phyloP scores from a whole-genome alignment of 2,113 vertebrate species.

The Saiga tatarica region DNA sequence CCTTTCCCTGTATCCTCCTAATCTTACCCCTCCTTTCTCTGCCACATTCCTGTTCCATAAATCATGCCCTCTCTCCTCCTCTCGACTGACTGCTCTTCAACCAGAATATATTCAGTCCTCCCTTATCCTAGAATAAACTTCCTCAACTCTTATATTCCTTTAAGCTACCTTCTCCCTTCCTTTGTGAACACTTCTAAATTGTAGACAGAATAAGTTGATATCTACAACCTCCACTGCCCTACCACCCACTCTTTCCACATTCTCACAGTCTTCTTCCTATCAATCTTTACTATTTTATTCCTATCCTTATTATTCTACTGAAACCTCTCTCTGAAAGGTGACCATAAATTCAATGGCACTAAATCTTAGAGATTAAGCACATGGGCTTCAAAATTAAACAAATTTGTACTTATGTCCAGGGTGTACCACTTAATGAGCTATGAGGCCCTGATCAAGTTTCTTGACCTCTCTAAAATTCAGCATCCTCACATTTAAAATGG shows the following conservation, averaged over 20 bases:
- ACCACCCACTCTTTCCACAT: slow-evolving; percentile 27
- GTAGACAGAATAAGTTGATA: slow-evolving; percentile 38
- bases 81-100: not conserved
- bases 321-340: slow-evolving; percentile 30
- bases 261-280: slow-evolving; percentile 27
- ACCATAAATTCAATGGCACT: slow-evolving; percentile 42
- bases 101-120: not conserved
- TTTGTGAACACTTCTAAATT: not conserved
- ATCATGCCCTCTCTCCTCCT: not conserved
- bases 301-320: not conserved
- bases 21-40: not conserved
- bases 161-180: not conserved
- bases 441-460: slow-evolving; percentile 9
- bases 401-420: not conserved
- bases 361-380: slow-evolving; percentile 35
- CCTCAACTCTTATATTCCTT: not conserved
- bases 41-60: slow-evolving; percentile 25
- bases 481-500: not conserved
- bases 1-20: not conserved
- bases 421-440: not conserved
- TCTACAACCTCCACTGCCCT: not conserved
- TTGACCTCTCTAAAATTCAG: not conserved
- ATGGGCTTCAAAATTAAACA: not conserved
- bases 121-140: not conserved
- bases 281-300: slow-evolving; percentile 38